A percentile compares a stretch with the other conserved stretches of the same genome.
phyloP scores from a whole-genome alignment of 1,140 invertebrate species.

The Bombus waltoni region DNA sequence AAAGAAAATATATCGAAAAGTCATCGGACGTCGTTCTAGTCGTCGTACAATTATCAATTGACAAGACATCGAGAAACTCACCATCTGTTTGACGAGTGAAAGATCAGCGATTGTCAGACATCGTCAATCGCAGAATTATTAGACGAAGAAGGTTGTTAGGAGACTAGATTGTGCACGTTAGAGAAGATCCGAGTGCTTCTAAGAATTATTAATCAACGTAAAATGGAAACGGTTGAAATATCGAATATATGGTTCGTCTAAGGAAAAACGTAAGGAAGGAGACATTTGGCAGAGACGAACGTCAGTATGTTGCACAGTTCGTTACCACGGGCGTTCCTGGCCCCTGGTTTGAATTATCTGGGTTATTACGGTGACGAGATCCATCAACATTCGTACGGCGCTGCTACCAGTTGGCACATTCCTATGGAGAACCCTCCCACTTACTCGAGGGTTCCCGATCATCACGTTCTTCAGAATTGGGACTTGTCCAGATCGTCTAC shows the following conservation, averaged over 20 bases:
- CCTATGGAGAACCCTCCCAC: slow-evolving; percentile 68
- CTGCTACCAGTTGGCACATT: slow-evolving; percentile 60
- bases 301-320: slow-evolving; percentile 78
- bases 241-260: not conserved
- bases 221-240: slow-evolving; percentile 13
- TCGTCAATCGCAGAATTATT: not conserved
- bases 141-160: not conserved
- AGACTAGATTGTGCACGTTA: not conserved
- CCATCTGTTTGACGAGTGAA: not conserved
- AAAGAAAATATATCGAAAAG: not conserved
- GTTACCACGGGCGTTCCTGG: slow-evolving; percentile 77
- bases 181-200: not conserved
- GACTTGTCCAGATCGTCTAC: slow-evolving; percentile 62
- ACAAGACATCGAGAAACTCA: not conserved
- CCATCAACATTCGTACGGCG: slow-evolving; percentile 63
- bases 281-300: not conserved
- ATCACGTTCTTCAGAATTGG: slow-evolving; percentile 63
- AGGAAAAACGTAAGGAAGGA: not conserved
- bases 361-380: slow-evolving; percentile 76
- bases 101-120: not conserved
- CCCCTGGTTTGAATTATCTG: slow-evolving; percentile 75
- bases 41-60: not conserved
- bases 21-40: not conserved
- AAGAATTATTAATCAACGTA: not conserved
- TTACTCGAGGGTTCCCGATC: slow-evolving; percentile 51